These are phyloP conservation scores for Trichogramma dendrolimi DNA, from an alignment of 2,888 invertebrate genomes.

Conservation along the genomic window DNA sequence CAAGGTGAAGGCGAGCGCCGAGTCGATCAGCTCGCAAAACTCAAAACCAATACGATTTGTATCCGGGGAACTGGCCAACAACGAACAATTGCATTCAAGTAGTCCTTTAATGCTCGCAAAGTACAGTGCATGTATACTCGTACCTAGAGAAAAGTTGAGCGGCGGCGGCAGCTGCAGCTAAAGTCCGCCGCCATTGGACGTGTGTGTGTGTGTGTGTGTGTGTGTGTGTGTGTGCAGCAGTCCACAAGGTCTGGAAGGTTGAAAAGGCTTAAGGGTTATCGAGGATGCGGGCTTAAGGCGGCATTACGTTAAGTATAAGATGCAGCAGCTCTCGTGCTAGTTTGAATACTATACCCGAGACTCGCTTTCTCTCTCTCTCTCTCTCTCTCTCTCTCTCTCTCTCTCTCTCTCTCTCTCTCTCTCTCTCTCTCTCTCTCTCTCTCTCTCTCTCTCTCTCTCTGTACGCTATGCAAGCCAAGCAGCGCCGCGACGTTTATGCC, in stretches of 20 bases:
- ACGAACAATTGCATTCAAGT: neutral
- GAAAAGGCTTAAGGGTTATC: neutral
- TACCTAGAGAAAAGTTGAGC: neutral
- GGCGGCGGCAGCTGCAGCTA: neutral
- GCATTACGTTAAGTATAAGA: no score
- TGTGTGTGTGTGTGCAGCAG: neutral
- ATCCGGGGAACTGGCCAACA: no score
- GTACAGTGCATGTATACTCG: neutral
- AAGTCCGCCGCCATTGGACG: neutral
- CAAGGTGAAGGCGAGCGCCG: neutral
- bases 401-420: neutral
- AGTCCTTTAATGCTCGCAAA: neutral
- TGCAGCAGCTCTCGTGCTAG: no score
- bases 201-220: neutral
- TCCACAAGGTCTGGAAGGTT: neutral
- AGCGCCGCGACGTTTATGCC: no score
- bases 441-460: no score
- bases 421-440: neutral
- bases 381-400: neutral
- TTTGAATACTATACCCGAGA: neutral
- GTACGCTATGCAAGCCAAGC: no score
- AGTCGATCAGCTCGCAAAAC: neutral
- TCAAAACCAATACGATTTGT: no score
- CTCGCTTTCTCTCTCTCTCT: conserved; percentile 7
- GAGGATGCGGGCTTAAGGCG: neutral